Conservation (phyloP, 2,888 invertebrate species). For the Apeira syringaria region DNA sequence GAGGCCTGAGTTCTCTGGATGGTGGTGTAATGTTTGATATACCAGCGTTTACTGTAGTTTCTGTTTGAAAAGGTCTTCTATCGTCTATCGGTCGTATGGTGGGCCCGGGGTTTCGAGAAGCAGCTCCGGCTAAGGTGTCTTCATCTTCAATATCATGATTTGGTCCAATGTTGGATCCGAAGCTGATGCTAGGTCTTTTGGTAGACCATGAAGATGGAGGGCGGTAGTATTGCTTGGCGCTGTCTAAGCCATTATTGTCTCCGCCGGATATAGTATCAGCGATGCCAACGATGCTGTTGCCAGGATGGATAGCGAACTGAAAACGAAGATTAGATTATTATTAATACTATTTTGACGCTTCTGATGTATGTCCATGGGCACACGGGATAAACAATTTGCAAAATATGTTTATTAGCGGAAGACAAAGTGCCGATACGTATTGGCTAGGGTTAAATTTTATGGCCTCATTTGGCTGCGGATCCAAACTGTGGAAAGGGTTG, state of each 20-base stretch:
- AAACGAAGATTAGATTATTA: slow-evolving; percentile 3
- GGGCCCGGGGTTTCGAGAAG: slow-evolving; percentile 50
- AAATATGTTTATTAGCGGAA: no score
- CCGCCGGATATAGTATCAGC: slow-evolving; percentile 67
- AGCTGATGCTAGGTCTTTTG: slow-evolving; percentile 39
- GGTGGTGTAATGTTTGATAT: slow-evolving; percentile 42
- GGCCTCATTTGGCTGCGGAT: no score
- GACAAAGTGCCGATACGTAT: no score
- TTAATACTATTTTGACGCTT: no score
- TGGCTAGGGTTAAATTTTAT: no score
- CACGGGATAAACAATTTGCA: no score
- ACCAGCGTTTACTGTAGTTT: slow-evolving; percentile 10
- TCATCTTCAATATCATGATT: slow-evolving; percentile 27
- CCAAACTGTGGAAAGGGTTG: no score
- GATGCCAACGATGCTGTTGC: slow-evolving; percentile 67
- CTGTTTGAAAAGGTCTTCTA: slow-evolving; percentile 3
- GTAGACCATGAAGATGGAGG: slow-evolving; percentile 84
- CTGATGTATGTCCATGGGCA: no score
- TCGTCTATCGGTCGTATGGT: slow-evolving; percentile 45
- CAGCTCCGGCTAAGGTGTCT: slow-evolving; percentile 46
- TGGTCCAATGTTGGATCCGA: neutral
- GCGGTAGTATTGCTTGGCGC: slow-evolving; percentile 73
- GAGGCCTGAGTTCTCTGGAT: slow-evolving; percentile 53
- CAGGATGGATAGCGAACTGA: slow-evolving; percentile 68
- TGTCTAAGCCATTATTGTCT: slow-evolving; percentile 64